These are phyloP conservation scores for Aurelia sp. DNA, from an alignment of 30 jellyfish, hydroid and myxozoan species.

Conservation along the genomic window DNA sequence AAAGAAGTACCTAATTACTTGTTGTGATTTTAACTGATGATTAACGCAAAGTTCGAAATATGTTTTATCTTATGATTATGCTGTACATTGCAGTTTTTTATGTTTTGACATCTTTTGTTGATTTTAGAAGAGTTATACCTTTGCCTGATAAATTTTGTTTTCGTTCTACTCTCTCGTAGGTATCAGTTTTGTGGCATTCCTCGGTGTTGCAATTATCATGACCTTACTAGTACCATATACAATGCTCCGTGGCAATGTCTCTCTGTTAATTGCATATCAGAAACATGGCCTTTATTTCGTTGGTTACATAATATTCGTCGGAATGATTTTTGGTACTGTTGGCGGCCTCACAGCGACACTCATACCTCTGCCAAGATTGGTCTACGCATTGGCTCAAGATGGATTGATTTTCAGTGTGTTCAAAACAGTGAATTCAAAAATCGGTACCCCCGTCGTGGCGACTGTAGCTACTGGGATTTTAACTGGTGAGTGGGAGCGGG, in stretches of 20 bases:
- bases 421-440: constrained; percentile 12
- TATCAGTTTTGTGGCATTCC: constrained; percentile 37
- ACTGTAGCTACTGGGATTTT: constrained; percentile 34
- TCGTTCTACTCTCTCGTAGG: constrained; percentile 17
- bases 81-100: too few species aligned
- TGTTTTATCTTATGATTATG: too few species aligned
- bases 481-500: constrained; percentile 28
- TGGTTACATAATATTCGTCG: constrained; percentile 24
- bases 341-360: constrained; percentile 60
- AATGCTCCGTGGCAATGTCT: constrained; percentile 25
- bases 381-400: constrained; percentile 56
- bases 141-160: too few species aligned
- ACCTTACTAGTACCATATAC: constrained; percentile 65
- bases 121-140: too few species aligned
- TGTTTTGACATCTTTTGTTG: too few species aligned
- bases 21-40: constrained; percentile 46
- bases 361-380: constrained; percentile 55
- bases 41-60: too few species aligned
- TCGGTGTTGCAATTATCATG: constrained; percentile 46
- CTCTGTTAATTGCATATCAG: constrained; percentile 38
- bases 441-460: constrained; percentile 32
- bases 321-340: constrained; percentile 29
- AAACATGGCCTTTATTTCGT: constrained; percentile 27
- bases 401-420: constrained; percentile 37
- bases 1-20: constrained; percentile 2